phyloP scores from a whole-genome alignment of 2,113 vertebrate genomes.

The Hippocampus mohnikei region DNA sequence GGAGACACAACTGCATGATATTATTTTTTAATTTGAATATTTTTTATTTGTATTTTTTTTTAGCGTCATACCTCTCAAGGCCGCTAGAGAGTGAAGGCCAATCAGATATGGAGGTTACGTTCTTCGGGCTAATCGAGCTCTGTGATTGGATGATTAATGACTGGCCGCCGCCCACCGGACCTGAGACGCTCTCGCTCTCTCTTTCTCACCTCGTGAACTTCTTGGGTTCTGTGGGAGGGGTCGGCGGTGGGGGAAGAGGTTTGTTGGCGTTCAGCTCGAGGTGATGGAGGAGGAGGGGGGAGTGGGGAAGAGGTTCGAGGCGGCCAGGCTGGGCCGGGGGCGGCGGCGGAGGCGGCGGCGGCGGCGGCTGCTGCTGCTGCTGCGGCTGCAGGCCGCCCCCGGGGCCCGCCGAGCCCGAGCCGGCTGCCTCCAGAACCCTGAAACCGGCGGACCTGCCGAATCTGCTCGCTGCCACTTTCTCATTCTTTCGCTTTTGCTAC shows the following conservation, averaged over 20 bases:
- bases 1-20: background rate
- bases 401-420: slow-evolving; percentile 70
- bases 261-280: slow-evolving; percentile 97
- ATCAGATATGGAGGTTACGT: background rate
- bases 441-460: slow-evolving; percentile 97
- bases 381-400: slow-evolving; percentile 68
- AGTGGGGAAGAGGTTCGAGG: slow-evolving; percentile 95
- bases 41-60: too few relatives aligned
- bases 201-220: slow-evolving; percentile 92
- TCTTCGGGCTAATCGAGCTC: background rate
- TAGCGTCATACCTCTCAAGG: background rate
- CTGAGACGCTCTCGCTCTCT: slow-evolving; percentile 51
- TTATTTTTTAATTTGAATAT: background rate
- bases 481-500: slow-evolving; percentile 99
- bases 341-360: slow-evolving; percentile 85
- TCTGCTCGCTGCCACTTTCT: slow-evolving; percentile 89
- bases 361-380: slow-evolving; percentile 28
- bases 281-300: slow-evolving; percentile 91
- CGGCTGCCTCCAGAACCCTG: slow-evolving; percentile 91
- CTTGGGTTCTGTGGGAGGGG: slow-evolving; percentile 97
- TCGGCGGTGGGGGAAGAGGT: slow-evolving; percentile 91
- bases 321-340: slow-evolving; percentile 82
- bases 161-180: slow-evolving; percentile 46
- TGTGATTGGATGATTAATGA: slow-evolving; percentile 38
- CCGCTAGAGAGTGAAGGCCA: background rate